These are phyloP conservation scores for Eciton burchellii DNA, from an alignment of 1,140 invertebrate genomes.

Conservation along the genomic window DNA sequence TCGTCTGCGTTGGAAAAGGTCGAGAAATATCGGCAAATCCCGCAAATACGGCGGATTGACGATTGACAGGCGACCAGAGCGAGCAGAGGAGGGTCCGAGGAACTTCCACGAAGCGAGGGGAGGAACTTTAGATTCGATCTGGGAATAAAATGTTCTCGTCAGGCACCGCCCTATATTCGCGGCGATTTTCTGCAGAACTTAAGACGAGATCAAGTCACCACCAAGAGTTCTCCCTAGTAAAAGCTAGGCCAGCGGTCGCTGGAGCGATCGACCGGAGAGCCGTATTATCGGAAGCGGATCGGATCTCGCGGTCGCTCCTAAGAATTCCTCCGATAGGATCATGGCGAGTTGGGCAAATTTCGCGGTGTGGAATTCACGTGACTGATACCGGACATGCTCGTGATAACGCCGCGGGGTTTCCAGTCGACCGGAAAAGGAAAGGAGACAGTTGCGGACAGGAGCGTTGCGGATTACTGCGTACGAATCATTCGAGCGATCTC, in stretches of 20 bases:
- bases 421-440: slow-evolving; percentile 18
- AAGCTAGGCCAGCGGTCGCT: not conserved
- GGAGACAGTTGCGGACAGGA: not conserved
- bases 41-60: slow-evolving; percentile 27
- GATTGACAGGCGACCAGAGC: too few relatives aligned
- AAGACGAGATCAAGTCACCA: not conserved
- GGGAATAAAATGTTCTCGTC: slow-evolving; percentile 56
- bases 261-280: slow-evolving; percentile 21
- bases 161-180: not conserved
- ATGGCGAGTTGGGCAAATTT: not conserved
- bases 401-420: not conserved
- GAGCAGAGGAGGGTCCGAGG: slow-evolving; percentile 33
- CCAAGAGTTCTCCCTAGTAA: not conserved
- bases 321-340: slow-evolving; percentile 5
- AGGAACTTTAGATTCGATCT: slow-evolving; percentile 26
- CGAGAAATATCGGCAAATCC: slow-evolving; percentile 37
- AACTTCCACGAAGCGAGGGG: not conserved
- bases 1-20: not conserved
- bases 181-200: not conserved
- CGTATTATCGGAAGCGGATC: not conserved
- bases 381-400: not conserved
- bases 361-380: not conserved
- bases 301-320: slow-evolving; percentile 24
- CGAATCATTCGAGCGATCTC: slow-evolving; percentile 27
- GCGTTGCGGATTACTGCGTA: not conserved